phyloP scores from a whole-genome alignment of 1,140 invertebrate genomes.

The Anadara kagoshimensis region DNA sequence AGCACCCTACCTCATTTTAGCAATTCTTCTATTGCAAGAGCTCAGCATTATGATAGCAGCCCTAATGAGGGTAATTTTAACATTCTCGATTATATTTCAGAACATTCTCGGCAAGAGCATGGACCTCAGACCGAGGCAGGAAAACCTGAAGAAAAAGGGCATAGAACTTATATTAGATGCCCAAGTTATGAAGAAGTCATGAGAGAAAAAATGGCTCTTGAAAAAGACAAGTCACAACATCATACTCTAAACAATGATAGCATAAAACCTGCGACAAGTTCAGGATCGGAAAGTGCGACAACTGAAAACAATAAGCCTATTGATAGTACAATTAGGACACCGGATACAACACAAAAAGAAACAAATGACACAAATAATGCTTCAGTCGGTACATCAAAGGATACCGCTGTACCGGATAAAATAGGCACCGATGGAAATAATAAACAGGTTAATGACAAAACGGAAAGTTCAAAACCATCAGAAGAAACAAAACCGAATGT shows the following conservation, averaged over 20 bases:
- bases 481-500: neutral
- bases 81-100: neutral
- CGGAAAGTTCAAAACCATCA: neutral
- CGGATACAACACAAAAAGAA: neutral
- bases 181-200: neutral
- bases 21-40: neutral
- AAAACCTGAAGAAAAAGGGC: neutral
- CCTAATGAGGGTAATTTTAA: neutral
- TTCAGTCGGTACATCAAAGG: neutral
- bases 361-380: neutral
- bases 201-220: too few species aligned
- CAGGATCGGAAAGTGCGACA: too few species aligned
- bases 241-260: too few species aligned
- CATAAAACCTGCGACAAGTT: too few species aligned
- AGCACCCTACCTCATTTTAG: slow-evolving; percentile 4
- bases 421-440: neutral
- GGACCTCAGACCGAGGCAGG: neutral
- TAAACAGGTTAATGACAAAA: neutral
- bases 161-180: neutral
- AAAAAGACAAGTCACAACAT: too few species aligned
- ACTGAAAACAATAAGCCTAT: too few species aligned
- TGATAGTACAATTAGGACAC: neutral
- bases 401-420: neutral
- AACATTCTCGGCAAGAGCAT: neutral
- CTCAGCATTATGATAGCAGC: neutral